phyloP scores from a whole-genome alignment of 2,888 invertebrate genomes.

The Rhimphoctona megacephalus region DNA sequence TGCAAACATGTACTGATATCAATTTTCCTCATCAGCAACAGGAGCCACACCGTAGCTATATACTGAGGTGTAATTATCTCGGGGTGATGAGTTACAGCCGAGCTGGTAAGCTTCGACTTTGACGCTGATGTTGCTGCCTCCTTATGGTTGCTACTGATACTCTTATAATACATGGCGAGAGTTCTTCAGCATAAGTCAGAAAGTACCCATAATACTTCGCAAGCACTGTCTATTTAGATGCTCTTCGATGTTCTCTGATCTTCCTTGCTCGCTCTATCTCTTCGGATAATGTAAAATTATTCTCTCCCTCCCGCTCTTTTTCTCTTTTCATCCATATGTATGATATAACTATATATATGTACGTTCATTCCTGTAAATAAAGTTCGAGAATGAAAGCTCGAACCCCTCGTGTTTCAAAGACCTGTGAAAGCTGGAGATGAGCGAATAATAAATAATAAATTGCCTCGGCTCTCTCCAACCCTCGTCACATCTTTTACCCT shows the following conservation, averaged over 20 bases:
- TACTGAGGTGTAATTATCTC: conserved; percentile 66
- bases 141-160: conserved; percentile 46
- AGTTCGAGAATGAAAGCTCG: conserved; percentile 5
- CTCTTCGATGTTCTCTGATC: conserved; percentile 31
- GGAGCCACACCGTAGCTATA: conserved; percentile 54
- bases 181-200: conserved; percentile 47
- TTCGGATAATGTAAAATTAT: conserved; percentile 50
- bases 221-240: conserved; percentile 54
- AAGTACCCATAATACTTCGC: conserved; percentile 38
- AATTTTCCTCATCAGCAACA: conserved; percentile 66
- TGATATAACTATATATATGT: background rate
- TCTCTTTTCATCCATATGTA: background rate
- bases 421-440: conserved; percentile 29
- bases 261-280: conserved; percentile 21
- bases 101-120: conserved; percentile 59
- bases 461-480: background rate
- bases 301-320: conserved; percentile 15
- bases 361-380: conserved; percentile 34
- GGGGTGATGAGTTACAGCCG: conserved; percentile 68
- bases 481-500: background rate
- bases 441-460: conserved; percentile 57
- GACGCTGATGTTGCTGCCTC: conserved; percentile 49
- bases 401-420: conserved; percentile 29
- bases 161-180: conserved; percentile 30
- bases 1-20: conserved; percentile 50